Evolutionary conservation across 1,140 invertebrate species (phyloP).

Genomic region (Meloidogyne chitwoodi): DNA sequence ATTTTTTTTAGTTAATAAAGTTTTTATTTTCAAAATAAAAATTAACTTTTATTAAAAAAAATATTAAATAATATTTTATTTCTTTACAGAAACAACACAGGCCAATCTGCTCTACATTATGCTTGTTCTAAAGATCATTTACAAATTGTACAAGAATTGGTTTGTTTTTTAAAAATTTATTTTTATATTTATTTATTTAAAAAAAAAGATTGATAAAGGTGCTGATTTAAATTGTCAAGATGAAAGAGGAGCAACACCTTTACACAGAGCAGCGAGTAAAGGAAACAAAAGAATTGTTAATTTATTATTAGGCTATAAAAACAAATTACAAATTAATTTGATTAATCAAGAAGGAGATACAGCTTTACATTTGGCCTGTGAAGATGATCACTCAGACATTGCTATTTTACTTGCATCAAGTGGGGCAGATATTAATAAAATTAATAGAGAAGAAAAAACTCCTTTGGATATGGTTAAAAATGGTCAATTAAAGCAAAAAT

Average conservation of each 20-base stretch:
- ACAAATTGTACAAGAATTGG: slow-evolving; percentile 73
- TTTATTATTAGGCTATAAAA: slow-evolving; percentile 6
- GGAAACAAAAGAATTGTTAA: slow-evolving; percentile 29
- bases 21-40: too few relatives aligned
- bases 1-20: too few relatives aligned
- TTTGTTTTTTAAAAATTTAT: background rate
- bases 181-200: too few relatives aligned
- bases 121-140: slow-evolving; percentile 73
- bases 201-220: slow-evolving; percentile 63
- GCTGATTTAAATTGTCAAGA: slow-evolving; percentile 66
- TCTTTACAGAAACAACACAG: slow-evolving; percentile 67
- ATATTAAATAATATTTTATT: background rate
- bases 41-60: too few relatives aligned
- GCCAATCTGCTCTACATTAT: slow-evolving; percentile 73
- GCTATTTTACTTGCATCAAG: slow-evolving; percentile 73
- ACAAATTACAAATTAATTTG: slow-evolving; percentile 61
- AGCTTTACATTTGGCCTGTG: slow-evolving; percentile 74
- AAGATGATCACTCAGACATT: slow-evolving; percentile 68
- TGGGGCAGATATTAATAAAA: slow-evolving; percentile 69
- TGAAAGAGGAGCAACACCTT: slow-evolving; percentile 20
- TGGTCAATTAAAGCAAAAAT: slow-evolving; percentile 20
- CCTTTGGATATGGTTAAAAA: slow-evolving; percentile 70
- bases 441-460: slow-evolving; percentile 74
- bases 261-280: slow-evolving; percentile 33
- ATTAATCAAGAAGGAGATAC: slow-evolving; percentile 75